These are phyloP conservation scores for Cataglyphis albicans DNA, from an alignment of 2,888 invertebrate genomes.

Conservation along the genomic window DNA sequence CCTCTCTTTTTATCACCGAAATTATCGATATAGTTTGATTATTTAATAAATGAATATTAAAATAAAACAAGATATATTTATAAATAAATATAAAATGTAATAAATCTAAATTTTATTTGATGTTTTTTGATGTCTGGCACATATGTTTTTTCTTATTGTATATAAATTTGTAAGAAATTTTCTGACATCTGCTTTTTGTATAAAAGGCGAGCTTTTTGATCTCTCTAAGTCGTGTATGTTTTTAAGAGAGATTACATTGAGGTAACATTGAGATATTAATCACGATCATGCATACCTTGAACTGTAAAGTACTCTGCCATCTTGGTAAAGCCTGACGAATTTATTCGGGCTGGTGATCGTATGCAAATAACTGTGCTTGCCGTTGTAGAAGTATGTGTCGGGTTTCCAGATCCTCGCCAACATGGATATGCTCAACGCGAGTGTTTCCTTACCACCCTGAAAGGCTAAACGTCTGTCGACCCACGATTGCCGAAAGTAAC, in stretches of 20 bases:
- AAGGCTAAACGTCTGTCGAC: constrained; percentile 92
- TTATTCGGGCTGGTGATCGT: constrained; percentile 95
- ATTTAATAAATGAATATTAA: too few species aligned
- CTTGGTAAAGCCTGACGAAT: constrained; percentile 92
- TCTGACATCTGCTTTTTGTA: background rate
- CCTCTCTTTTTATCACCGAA: background rate
- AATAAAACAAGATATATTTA: background rate
- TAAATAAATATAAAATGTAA: background rate
- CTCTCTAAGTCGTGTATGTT: background rate
- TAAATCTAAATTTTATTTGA: background rate
- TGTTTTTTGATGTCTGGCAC: too few species aligned
- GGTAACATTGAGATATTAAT: background rate
- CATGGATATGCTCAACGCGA: constrained; percentile 93
- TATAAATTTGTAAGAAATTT: background rate
- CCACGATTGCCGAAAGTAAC: constrained; percentile 95
- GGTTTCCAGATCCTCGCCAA: constrained; percentile 94
- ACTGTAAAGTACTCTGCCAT: constrained; percentile 92
- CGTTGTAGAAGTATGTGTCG: constrained; percentile 94
- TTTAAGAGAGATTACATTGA: background rate
- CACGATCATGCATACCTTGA: constrained; percentile 87
- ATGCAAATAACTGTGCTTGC: constrained; percentile 93
- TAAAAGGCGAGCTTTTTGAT: background rate
- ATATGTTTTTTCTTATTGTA: background rate
- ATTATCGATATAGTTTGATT: background rate
- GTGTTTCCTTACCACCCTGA: constrained; percentile 88